phyloP scores from a whole-genome alignment of 2,797 vertebrate genomes.

The Acanthurus lineatus region DNA sequence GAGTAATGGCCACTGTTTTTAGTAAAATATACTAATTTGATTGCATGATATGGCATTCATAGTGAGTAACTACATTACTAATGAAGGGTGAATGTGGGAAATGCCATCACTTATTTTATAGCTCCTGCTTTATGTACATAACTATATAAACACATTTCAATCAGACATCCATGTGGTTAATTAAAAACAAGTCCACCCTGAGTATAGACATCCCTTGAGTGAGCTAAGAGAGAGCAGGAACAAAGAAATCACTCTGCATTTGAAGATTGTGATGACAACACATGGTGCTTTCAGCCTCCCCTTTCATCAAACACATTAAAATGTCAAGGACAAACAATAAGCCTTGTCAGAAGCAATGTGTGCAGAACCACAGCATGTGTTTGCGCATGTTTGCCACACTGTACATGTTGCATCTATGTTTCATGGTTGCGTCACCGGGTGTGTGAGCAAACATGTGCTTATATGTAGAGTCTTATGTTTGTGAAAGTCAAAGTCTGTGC shows the following conservation, averaged over 20 bases:
- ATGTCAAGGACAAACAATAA: conserved; percentile 77
- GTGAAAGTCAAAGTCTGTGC: conserved; percentile 33
- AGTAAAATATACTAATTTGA: conserved; percentile 8
- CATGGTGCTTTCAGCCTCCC: conserved; percentile 66
- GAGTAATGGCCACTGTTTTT: conserved; percentile 22
- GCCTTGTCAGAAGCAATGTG: conserved; percentile 38
- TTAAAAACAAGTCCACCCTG: conserved; percentile 70
- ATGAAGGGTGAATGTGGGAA: conserved; percentile 45
- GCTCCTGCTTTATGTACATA: conserved; percentile 43
- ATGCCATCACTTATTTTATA: conserved; percentile 18
- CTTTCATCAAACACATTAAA: conserved; percentile 74
- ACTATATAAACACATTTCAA: conserved; percentile 56
- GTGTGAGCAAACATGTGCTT: neutral
- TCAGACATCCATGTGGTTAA: conserved; percentile 63
- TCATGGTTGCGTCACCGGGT: neutral
- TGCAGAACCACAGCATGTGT: conserved; percentile 4
- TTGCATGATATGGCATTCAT: conserved; percentile 1
- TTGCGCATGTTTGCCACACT: neutral
- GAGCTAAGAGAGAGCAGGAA: conserved; percentile 52
- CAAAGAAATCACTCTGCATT: conserved; percentile 69
- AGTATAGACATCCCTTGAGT: conserved; percentile 63
- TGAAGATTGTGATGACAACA: conserved; percentile 75
- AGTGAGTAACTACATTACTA: conserved; percentile 12
- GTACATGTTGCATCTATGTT: neutral
- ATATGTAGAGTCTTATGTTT: neutral